Conservation (phyloP, 2,888 invertebrate genomes). For the Drosophila leonis region DNA sequence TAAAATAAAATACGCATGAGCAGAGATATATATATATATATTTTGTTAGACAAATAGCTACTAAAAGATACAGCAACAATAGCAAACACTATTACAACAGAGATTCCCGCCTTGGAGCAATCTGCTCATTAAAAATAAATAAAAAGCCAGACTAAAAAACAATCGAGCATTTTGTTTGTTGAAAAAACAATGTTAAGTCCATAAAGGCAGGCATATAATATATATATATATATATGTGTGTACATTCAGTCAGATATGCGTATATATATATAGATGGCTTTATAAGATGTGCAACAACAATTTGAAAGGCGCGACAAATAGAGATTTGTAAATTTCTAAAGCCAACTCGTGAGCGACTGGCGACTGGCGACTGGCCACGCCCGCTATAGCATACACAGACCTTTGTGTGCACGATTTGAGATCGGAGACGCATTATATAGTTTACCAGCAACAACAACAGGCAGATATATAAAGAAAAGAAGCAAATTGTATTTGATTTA, state of each 20-base stretch:
- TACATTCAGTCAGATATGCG: conserved; percentile 26
- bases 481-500: conserved; percentile 67
- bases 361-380: no score
- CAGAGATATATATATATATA: conserved; percentile 1
- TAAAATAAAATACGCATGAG: conserved; percentile 41
- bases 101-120: conserved; percentile 18
- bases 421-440: conserved; percentile 46
- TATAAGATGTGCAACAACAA: conserved; percentile 29
- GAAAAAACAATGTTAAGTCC: conserved; percentile 77
- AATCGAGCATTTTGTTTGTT: conserved; percentile 76
- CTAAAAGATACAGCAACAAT: conserved; percentile 40
- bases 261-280: conserved; percentile 22
- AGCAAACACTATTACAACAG: conserved; percentile 47
- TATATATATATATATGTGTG: conserved; percentile 21
- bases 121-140: conserved; percentile 73
- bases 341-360: conserved; percentile 49
- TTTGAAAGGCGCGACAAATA: conserved; percentile 48
- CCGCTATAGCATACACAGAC: conserved; percentile 35
- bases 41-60: conserved; percentile 42
- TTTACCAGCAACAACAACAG: conserved; percentile 1
- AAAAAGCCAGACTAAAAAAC: conserved; percentile 75
- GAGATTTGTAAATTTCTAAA: conserved; percentile 70
- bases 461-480: conserved; percentile 11
- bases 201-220: conserved; percentile 57
- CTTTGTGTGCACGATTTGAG: conserved; percentile 41